Evolutionary conservation across 2,797 vertebrate species (phyloP).

Genomic region (Distichodus sexfasciatus): DNA sequence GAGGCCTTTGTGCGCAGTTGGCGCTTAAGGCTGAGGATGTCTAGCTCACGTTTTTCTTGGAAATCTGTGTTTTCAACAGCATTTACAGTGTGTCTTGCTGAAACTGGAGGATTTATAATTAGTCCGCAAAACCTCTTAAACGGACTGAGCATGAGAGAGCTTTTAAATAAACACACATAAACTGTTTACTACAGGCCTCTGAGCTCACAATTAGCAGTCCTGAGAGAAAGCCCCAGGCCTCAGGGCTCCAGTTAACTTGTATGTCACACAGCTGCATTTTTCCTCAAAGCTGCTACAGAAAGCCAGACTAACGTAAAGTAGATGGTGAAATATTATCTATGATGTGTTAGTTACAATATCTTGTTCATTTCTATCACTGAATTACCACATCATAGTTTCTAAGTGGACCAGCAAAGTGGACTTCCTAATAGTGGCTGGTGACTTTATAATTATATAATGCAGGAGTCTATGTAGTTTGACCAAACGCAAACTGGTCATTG

Average conservation of each 20-base stretch:
- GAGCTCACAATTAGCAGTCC: background rate
- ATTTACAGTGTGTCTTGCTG: constrained; percentile 4
- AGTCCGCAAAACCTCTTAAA: constrained; percentile 1
- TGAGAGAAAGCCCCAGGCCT: background rate
- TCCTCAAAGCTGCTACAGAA: no score
- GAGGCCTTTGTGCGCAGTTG: background rate
- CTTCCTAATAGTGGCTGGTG: no score
- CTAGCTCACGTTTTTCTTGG: constrained; percentile 9
- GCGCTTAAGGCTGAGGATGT: background rate
- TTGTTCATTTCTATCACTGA: no score
- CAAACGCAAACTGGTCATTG: no score
- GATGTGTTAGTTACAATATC: no score
- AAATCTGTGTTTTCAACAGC: constrained; percentile 5
- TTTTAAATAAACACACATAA: constrained; percentile 23
- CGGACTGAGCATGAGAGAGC: background rate
- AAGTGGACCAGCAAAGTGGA: no score
- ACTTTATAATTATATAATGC: no score
- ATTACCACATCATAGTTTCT: no score
- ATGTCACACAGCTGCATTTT: no score
- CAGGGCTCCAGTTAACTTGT: background rate
- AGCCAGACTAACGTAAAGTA: no score
- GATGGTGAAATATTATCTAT: no score
- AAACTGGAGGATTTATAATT: constrained; percentile 5
- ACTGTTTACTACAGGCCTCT: constrained; percentile 5
- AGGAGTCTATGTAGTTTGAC: no score